A percentile compares a stretch with the other conserved stretches of the same genome.
These are phyloP conservation scores for Drosophila nasuta DNA, from an alignment of 1,140 invertebrate species.

Conservation along the genomic window DNA sequence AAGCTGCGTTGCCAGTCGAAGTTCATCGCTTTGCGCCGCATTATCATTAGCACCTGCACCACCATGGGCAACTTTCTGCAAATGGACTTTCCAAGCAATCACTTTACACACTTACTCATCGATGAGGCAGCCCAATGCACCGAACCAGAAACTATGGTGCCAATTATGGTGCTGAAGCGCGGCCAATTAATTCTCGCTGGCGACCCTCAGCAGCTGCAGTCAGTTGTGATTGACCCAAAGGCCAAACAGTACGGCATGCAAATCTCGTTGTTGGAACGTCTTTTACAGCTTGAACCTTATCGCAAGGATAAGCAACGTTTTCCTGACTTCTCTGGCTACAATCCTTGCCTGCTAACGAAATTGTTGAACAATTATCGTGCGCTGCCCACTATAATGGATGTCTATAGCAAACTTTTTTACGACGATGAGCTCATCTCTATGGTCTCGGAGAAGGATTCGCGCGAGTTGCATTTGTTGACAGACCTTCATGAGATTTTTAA, in stretches of 20 bases:
- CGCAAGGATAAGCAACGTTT: slow-evolving; percentile 86
- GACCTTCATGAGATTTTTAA: slow-evolving; percentile 34
- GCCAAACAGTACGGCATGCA: slow-evolving; percentile 88
- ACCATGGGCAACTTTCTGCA: slow-evolving; percentile 89
- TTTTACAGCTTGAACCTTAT: slow-evolving; percentile 89
- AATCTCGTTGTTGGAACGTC: slow-evolving; percentile 89
- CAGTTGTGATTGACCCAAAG: slow-evolving; percentile 90
- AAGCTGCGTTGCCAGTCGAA: slow-evolving; percentile 86
- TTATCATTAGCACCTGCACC: slow-evolving; percentile 93
- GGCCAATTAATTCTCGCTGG: slow-evolving; percentile 94
- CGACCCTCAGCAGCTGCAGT: slow-evolving; percentile 96
- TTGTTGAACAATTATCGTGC: slow-evolving; percentile 92
- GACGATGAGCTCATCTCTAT: slow-evolving; percentile 84
- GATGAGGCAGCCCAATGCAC: slow-evolving; percentile 97
- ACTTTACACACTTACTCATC: slow-evolving; percentile 95
- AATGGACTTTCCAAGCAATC: slow-evolving; percentile 88
- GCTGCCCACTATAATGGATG: slow-evolving; percentile 90
- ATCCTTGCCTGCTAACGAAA: slow-evolving; percentile 90
- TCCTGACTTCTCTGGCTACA: slow-evolving; percentile 86
- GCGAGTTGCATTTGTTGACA: slow-evolving; percentile 49
- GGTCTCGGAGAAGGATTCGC: slow-evolving; percentile 65
- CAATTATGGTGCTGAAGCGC: slow-evolving; percentile 86
- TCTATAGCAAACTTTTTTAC: slow-evolving; percentile 94
- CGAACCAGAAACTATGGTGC: slow-evolving; percentile 94
- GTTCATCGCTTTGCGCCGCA: slow-evolving; percentile 89